Percentiles rank a stretch among this genome's conserved stretches.
phyloP scores from a whole-genome alignment of 35 echinoderm and acorn worm genomes.

The Eucidaris tribuloides region DNA sequence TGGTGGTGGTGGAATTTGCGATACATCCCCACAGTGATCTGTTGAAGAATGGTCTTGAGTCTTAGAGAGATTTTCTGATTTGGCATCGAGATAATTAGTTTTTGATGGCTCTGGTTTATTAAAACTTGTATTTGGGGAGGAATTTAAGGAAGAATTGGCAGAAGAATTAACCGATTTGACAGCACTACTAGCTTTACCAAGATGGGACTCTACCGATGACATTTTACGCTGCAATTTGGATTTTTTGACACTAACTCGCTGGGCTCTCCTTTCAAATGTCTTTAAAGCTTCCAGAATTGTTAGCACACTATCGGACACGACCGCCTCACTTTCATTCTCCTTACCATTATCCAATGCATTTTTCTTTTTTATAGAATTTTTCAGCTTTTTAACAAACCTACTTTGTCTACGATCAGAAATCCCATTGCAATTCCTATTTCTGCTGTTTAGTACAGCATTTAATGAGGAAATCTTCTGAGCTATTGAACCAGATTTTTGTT shows the following conservation, averaged over 20 bases:
- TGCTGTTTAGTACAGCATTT: too few relatives aligned
- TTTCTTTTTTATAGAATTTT: neutral
- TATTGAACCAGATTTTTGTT: too few relatives aligned
- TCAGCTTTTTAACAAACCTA: neutral
- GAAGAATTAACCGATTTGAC: neutral
- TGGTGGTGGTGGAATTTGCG: neutral
- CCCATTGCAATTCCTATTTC: too few relatives aligned
- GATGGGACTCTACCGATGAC: constrained; percentile 13
- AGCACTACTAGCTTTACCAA: neutral
- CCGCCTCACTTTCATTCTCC: neutral
- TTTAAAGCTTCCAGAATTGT: constrained; percentile 7
- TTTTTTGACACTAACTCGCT: neutral
- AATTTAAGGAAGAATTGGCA: neutral
- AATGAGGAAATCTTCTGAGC: too few relatives aligned
- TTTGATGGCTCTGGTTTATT: neutral
- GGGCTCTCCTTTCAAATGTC: constrained; percentile 11
- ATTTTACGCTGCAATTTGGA: neutral
- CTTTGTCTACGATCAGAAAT: neutral
- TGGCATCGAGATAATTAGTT: too few relatives aligned
- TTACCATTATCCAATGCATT: neutral
- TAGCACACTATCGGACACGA: constrained; percentile 11
- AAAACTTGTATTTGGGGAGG: neutral
- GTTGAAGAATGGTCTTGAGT: constrained; percentile 3
- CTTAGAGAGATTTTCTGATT: constrained; percentile 6
- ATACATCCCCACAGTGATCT: neutral